Percentiles rank a stretch among this genome's conserved stretches.
Evolutionary conservation across 1,140 invertebrate genomes (phyloP).

Genomic region (Mycetomoellerius zeteki): DNA sequence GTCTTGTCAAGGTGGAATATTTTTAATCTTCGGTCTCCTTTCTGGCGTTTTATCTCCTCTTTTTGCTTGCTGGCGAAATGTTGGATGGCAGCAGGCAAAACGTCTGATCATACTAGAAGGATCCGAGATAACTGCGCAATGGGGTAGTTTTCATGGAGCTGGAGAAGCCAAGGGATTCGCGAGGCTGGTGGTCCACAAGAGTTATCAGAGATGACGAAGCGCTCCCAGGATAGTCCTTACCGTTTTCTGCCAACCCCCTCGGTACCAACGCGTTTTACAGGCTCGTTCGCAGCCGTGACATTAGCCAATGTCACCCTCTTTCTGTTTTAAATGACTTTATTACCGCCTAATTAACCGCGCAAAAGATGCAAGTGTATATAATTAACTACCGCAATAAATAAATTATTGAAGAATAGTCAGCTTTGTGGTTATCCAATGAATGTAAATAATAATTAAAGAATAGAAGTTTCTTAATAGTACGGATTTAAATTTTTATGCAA

Average conservation of each 20-base stretch:
- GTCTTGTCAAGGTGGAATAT: slow-evolving; percentile 38
- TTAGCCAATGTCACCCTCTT: slow-evolving; percentile 52
- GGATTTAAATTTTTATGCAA: neutral
- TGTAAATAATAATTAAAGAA: neutral
- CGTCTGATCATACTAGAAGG: slow-evolving; percentile 65
- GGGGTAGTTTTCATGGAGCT: slow-evolving; percentile 61
- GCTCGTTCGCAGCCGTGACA: slow-evolving; percentile 49
- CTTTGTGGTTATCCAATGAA: neutral
- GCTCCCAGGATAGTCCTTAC: slow-evolving; percentile 81
- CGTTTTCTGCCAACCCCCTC: slow-evolving; percentile 71
- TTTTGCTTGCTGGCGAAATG: slow-evolving; percentile 56
- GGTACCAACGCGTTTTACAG: slow-evolving; percentile 43
- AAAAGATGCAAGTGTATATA: neutral
- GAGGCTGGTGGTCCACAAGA: slow-evolving; percentile 69
- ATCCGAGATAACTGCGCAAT: slow-evolving; percentile 67
- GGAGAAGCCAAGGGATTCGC: slow-evolving; percentile 67
- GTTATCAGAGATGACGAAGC: slow-evolving; percentile 83
- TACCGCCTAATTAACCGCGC: slow-evolving; percentile 42
- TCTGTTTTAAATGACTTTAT: slow-evolving; percentile 42
- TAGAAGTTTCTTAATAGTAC: neutral
- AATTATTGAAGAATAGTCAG: neutral
- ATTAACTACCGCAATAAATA: neutral
- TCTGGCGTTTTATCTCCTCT: neutral
- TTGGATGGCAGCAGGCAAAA: slow-evolving; percentile 49
- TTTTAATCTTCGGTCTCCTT: slow-evolving; percentile 64